Conservation (phyloP, 2,113 vertebrate genomes). For the Festucalex cinctus region DNA sequence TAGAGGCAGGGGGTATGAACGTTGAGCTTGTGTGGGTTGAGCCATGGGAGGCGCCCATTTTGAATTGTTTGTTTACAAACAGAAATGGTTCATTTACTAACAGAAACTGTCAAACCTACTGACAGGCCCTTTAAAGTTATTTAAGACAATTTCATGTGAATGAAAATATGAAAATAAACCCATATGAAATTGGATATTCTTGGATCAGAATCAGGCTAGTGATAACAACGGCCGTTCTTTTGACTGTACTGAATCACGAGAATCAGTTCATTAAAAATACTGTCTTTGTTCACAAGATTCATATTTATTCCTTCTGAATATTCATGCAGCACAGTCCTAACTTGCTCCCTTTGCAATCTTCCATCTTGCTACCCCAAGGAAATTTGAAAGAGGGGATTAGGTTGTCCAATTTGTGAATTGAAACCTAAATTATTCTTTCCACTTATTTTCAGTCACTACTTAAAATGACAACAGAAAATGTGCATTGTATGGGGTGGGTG, state of each 20-base stretch:
- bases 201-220: too few relatives aligned
- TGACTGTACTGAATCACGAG: too few relatives aligned
- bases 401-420: slow-evolving; percentile 57
- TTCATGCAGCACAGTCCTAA: slow-evolving; percentile 18
- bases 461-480: slow-evolving; percentile 34
- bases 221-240: not conserved
- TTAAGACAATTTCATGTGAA: too few relatives aligned
- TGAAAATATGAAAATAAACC: too few relatives aligned
- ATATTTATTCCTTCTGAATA: not conserved
- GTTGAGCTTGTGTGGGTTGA: too few relatives aligned
- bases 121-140: too few relatives aligned
- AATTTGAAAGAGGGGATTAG: slow-evolving; percentile 51
- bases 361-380: slow-evolving; percentile 46
- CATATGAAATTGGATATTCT: too few relatives aligned
- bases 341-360: slow-evolving; percentile 29
- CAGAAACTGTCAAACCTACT: too few relatives aligned
- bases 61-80: too few relatives aligned
- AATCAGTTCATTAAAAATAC: slow-evolving; percentile 1
- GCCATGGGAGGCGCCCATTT: too few relatives aligned
- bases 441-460: slow-evolving; percentile 51
- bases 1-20: too few relatives aligned
- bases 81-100: too few relatives aligned
- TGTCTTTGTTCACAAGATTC: slow-evolving; percentile 13
- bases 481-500: slow-evolving; percentile 5
- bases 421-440: slow-evolving; percentile 59